Percentiles rank a stretch among this genome's conserved stretches.
Evolutionary conservation across 53 echinoderm and acorn worm species (phyloP).

Genomic region (Holothuria scabra): DNA sequence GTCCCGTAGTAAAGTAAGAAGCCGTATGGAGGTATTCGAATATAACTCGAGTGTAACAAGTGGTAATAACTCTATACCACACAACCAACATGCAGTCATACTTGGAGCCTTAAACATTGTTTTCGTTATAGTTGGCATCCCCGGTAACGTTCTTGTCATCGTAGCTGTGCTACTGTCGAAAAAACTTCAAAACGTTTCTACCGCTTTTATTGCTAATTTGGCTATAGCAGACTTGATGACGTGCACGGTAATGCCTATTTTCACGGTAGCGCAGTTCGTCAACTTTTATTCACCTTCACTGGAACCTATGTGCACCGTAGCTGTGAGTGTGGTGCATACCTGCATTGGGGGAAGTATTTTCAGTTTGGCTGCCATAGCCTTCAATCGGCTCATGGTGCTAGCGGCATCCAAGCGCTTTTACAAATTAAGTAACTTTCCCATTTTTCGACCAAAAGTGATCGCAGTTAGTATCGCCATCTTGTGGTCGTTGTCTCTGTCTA

Average conservation of each 20-base stretch:
- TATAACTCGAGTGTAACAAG: too few species aligned
- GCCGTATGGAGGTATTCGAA: too few species aligned
- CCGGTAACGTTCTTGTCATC: constrained; percentile 29
- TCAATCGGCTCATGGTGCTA: constrained; percentile 5
- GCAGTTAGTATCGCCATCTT: not conserved
- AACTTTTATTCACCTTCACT: not conserved
- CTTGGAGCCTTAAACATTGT: not conserved
- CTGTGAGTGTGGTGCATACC: not conserved
- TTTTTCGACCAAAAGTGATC: not conserved
- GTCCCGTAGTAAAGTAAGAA: too few species aligned
- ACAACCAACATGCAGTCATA: not conserved
- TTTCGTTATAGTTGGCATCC: not conserved
- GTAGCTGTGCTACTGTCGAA: constrained; percentile 20
- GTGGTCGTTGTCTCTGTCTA: constrained; percentile 16
- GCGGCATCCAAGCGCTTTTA: not conserved
- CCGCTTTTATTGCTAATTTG: constrained; percentile 17
- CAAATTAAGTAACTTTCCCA: too few species aligned
- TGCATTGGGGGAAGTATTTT: constrained; percentile 24
- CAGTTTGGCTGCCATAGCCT: constrained; percentile 21
- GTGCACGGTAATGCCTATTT: constrained; percentile 1
- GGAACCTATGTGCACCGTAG: constrained; percentile 7
- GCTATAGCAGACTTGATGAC: constrained; percentile 30
- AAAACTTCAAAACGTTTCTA: not conserved
- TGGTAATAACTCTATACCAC: not conserved
- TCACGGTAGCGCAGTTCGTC: not conserved